Evolutionary conservation across 2,797 vertebrate species (phyloP).

Genomic region (Amphiprion clarkii): DNA sequence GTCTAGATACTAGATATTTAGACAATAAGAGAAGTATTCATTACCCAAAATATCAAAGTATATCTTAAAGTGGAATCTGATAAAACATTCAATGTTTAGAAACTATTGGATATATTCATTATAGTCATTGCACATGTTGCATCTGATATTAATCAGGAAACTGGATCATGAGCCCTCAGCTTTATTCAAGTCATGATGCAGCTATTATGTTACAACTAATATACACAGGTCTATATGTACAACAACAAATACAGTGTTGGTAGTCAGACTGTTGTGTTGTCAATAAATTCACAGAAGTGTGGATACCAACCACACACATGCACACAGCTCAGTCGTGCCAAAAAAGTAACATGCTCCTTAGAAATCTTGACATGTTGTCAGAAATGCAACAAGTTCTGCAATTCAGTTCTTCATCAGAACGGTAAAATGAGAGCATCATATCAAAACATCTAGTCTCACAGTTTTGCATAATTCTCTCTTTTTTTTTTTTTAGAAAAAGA

Average conservation of each 20-base stretch:
- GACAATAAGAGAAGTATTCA: neutral
- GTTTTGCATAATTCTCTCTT: constrained; percentile 47
- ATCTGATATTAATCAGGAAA: constrained; percentile 38
- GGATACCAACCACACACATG: constrained; percentile 44
- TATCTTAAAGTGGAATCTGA: neutral
- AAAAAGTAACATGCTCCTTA: constrained; percentile 62
- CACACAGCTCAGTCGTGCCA: constrained; percentile 52
- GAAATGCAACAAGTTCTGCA: constrained; percentile 67
- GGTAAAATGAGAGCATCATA: constrained; percentile 71
- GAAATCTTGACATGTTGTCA: constrained; percentile 71
- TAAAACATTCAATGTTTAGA: neutral
- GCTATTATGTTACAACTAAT: constrained; percentile 74
- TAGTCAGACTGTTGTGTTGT: constrained; percentile 64
- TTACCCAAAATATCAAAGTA: too few species aligned
- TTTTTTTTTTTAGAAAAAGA: constrained; percentile 46
- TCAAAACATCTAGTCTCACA: constrained; percentile 70
- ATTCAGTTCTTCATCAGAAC: constrained; percentile 60
- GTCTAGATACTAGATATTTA: too few species aligned
- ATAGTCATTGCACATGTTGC: neutral
- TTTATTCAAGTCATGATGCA: constrained; percentile 78
- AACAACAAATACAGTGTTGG: constrained; percentile 64
- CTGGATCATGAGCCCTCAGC: constrained; percentile 49
- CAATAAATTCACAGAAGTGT: constrained; percentile 60
- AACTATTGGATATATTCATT: too few species aligned
- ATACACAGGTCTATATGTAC: constrained; percentile 78